Base-by-base conservation (phyloP, 92 coral and sea anemone genomes). In the Pocillopora meandrina region DNA sequence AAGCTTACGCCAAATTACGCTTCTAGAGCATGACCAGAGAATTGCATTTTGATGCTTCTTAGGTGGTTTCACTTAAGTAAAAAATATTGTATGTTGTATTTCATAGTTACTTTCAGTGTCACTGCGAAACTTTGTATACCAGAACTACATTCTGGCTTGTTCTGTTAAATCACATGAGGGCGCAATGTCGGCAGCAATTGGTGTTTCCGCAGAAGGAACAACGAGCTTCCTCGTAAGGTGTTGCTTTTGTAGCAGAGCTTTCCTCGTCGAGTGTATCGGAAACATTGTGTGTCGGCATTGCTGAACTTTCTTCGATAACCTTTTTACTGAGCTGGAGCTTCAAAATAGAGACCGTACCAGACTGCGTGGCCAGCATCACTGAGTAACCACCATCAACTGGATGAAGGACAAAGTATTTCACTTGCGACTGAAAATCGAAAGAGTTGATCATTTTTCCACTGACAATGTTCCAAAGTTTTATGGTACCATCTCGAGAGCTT, bases 401-500 rank as follows among this genome's bases (percentile, higher is more conserved):
- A 33, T 72, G 75, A 19, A 78, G 74, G 78, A 86, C 95, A 71
- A 94, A 94, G 61, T 92, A 84, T 61, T 92, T 94, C 19, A 94
- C 95, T 73, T 94, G 98, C 31, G 93, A 92, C 75, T 94, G 98
- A 33, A 94, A 94, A 81, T 94, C 98, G 49, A 89, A 94, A 9
- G 98, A 94, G 57, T 78, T 72, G 49, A 92, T 47, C 79, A 94
- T 65, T 59, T 87, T 76, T 66, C 90, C 92, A 12, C 69, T 87
- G 10, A 64, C 71, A 19, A 89, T 87, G 76, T 84, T 80, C 98
- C 98, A 94, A 61, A 90, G 88, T 59, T 94, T 94, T 55, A 92
- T 84, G 14, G 98, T 94, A 7, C 98, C 95, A 73, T 94, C 98
- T 35, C 98, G 93, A 31, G 98, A 94, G 87, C 98, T 94, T 35